Percentiles rank a stretch among this genome's conserved stretches.
phyloP scores from a whole-genome alignment of 2,113 vertebrate genomes.

The Chlorodrepanis virens region DNA sequence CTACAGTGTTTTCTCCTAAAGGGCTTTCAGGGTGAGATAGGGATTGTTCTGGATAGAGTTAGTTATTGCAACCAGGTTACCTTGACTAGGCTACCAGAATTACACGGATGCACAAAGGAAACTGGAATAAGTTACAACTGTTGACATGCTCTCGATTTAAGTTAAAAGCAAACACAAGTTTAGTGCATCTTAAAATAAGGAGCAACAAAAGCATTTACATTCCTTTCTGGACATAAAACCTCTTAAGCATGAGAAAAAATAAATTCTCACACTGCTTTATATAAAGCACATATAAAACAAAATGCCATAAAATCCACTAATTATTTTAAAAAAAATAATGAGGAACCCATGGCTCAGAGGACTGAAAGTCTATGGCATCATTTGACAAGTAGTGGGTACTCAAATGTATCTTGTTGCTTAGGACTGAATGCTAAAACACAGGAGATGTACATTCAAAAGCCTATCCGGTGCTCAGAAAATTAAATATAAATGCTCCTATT shows the following conservation, averaged over 20 bases:
- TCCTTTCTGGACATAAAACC: background rate
- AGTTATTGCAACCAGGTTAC: background rate
- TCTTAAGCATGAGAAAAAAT: background rate
- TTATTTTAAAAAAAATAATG: too few species aligned
- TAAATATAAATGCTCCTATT: background rate
- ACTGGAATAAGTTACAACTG: background rate
- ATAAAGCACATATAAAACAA: background rate
- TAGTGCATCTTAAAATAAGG: background rate
- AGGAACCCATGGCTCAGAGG: background rate
- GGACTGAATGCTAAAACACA: background rate
- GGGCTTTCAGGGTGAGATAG: background rate
- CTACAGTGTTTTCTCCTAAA: background rate
- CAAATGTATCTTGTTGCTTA: background rate
- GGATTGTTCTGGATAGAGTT: too few species aligned
- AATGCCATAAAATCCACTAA: background rate
- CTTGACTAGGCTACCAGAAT: background rate
- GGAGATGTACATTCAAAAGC: fast-evolving
- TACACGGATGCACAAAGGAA: background rate
- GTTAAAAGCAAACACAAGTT: background rate
- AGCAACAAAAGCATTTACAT: background rate
- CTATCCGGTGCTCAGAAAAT: background rate
- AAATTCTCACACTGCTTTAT: background rate
- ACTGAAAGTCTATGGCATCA: background rate
- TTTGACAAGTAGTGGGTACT: background rate
- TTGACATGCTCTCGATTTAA: background rate